Evolutionary conservation across 2,797 vertebrate genomes (phyloP).

Genomic region (Enteromius fasciolatus): DNA sequence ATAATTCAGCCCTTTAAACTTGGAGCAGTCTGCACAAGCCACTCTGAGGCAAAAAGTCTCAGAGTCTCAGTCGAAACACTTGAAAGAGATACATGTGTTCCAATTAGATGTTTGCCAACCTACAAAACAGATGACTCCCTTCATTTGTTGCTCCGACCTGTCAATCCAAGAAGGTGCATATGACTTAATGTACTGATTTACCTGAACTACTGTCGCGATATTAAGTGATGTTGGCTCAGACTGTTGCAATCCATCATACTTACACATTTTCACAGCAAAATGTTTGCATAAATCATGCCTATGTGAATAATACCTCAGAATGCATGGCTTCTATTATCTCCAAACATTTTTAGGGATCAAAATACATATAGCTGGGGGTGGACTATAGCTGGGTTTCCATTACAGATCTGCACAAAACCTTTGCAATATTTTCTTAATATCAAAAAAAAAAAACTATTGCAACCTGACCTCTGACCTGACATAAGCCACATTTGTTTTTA

Average conservation of each 20-base stretch:
- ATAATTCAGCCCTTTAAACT: constrained; percentile 73
- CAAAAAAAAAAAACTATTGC: not conserved
- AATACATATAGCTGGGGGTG: not conserved
- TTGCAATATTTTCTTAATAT: not conserved
- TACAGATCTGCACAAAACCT: not conserved
- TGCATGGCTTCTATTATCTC: not conserved
- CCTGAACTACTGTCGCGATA: not conserved
- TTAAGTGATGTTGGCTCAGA: not conserved
- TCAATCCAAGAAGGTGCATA: constrained; percentile 13
- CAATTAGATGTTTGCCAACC: constrained; percentile 56
- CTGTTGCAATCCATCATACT: not conserved
- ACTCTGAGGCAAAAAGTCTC: constrained; percentile 40
- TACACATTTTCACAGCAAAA: not conserved
- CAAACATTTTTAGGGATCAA: not conserved
- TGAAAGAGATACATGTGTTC: constrained; percentile 59
- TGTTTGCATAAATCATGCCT: not conserved
- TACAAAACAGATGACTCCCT: constrained; percentile 54
- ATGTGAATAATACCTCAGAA: not conserved
- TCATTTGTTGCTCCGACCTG: constrained; percentile 42
- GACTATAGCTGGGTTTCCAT: not conserved
- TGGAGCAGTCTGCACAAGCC: constrained; percentile 59
- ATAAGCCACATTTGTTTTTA: no score
- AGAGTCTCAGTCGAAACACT: constrained; percentile 34
- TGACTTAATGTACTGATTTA: constrained; percentile 9
- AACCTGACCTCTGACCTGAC: no score